Conservation (phyloP, 2,113 vertebrate genomes). For the Cisticola juncidis region DNA sequence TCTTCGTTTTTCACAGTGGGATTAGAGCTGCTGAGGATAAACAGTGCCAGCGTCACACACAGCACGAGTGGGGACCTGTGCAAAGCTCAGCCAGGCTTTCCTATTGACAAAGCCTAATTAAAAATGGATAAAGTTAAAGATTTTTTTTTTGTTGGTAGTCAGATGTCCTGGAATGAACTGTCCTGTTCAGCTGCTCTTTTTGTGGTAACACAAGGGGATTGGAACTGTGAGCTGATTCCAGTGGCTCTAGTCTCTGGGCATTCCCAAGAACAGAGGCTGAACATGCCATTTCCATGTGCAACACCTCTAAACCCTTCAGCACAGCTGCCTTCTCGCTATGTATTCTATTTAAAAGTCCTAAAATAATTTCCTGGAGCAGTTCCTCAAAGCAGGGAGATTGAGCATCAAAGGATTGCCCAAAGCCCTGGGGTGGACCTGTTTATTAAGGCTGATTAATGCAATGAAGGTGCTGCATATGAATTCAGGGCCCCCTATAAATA, state of each 20-base stretch:
- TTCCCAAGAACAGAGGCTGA: background rate
- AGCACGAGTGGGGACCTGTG: background rate
- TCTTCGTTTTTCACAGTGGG: background rate
- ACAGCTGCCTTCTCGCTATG: background rate
- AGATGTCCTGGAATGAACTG: background rate
- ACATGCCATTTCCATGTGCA: background rate
- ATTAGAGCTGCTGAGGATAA: background rate
- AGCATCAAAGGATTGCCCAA: conserved; percentile 39
- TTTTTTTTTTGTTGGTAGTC: background rate
- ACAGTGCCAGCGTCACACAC: background rate
- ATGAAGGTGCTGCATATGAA: background rate
- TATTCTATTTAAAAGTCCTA: conserved; percentile 36
- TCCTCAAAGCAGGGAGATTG: conserved; percentile 22
- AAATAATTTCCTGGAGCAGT: conserved; percentile 11
- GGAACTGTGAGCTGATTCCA: background rate
- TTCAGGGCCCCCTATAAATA: conserved; percentile 15
- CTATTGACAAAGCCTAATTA: conserved; percentile 47
- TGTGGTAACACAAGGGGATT: background rate
- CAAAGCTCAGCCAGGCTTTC: background rate
- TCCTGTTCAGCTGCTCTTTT: background rate
- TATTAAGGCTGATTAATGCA: conserved; percentile 28
- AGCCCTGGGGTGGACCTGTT: conserved; percentile 22
- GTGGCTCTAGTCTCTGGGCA: background rate
- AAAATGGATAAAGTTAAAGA: conserved; percentile 46
- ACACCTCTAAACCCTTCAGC: background rate